Evolutionary conservation across 2,888 invertebrate genomes (phyloP).

Genomic region (Salticus scenicus): DNA sequence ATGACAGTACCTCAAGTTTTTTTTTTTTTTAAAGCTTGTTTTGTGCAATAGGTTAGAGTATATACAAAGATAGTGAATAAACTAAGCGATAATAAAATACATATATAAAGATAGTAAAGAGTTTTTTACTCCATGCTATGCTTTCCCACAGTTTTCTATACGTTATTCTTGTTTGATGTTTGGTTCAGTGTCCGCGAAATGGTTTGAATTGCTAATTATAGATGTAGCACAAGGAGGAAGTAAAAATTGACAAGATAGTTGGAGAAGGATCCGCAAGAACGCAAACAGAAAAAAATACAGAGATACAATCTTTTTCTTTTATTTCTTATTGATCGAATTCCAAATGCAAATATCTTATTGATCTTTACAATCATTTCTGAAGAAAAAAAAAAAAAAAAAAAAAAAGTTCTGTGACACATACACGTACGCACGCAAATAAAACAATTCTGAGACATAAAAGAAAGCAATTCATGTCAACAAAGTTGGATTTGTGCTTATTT

Average conservation of each 20-base stretch:
- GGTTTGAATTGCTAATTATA: conserved; percentile 53
- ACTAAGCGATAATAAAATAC: conserved; percentile 10
- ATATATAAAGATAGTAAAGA: neutral
- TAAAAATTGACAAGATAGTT: conserved; percentile 30
- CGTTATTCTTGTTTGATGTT: conserved; percentile 21
- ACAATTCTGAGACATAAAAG: too few species aligned
- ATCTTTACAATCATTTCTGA: too few species aligned
- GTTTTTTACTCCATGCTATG: neutral
- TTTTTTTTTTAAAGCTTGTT: conserved; percentile 28
- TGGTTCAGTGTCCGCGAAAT: conserved; percentile 58
- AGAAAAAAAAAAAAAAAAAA: too few species aligned
- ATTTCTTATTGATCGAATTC: conserved; percentile 28
- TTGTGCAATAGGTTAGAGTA: neutral
- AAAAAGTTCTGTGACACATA: too few species aligned
- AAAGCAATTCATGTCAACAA: too few species aligned
- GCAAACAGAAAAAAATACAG: conserved; percentile 29
- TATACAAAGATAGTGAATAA: neutral
- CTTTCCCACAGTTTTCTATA: conserved; percentile 39
- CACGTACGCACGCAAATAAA: too few species aligned
- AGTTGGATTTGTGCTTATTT: too few species aligned
- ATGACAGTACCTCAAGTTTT: conserved; percentile 16
- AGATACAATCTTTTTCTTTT: conserved; percentile 37
- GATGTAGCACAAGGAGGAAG: conserved; percentile 27
- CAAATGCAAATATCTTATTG: too few species aligned
- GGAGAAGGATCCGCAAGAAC: neutral